phyloP scores from a whole-genome alignment of 30 jellyfish, hydroid and myxozoan genomes.

The Turritopsis rubra region DNA sequence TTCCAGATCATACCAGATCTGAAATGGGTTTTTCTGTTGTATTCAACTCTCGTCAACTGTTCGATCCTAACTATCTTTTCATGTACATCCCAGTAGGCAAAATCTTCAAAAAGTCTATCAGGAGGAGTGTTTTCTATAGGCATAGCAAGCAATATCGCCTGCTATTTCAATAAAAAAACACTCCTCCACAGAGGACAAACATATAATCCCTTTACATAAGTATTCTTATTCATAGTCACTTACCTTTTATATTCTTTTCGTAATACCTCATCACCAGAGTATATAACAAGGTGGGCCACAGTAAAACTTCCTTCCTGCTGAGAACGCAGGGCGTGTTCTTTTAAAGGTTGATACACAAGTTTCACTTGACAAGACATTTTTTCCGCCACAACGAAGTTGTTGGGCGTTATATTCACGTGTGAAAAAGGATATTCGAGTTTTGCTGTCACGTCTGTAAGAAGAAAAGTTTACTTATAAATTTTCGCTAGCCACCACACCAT shows the following conservation, averaged over 20 bases:
- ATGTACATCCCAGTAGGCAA: no score
- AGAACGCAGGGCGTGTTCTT: slow-evolving; percentile 7
- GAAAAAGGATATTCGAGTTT: slow-evolving; percentile 46
- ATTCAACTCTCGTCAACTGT: no score
- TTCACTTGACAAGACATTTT: slow-evolving; percentile 39
- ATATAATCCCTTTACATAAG: neutral
- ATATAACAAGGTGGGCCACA: slow-evolving; percentile 49
- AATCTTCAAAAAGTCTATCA: no score
- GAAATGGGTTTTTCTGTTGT: no score
- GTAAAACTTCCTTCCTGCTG: slow-evolving; percentile 20
- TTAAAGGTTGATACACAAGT: neutral
- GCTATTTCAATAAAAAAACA: no score
- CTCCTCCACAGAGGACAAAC: no score
- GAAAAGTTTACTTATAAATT: neutral
- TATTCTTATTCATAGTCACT: neutral
- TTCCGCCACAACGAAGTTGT: slow-evolving; percentile 53
- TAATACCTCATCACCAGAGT: slow-evolving; percentile 66
- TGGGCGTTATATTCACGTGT: slow-evolving; percentile 65
- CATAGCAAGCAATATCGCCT: no score
- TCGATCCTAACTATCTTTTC: no score
- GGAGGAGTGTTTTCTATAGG: no score
- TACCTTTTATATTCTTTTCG: slow-evolving; percentile 53
- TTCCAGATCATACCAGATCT: no score
- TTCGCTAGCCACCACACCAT: no score
- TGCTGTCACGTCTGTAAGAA: slow-evolving; percentile 42